Percentiles rank a stretch among this genome's conserved stretches.
These are phyloP conservation scores for Chelonoidis abingdonii DNA, from an alignment of 2,113 vertebrate genomes.

Conservation along the genomic window DNA sequence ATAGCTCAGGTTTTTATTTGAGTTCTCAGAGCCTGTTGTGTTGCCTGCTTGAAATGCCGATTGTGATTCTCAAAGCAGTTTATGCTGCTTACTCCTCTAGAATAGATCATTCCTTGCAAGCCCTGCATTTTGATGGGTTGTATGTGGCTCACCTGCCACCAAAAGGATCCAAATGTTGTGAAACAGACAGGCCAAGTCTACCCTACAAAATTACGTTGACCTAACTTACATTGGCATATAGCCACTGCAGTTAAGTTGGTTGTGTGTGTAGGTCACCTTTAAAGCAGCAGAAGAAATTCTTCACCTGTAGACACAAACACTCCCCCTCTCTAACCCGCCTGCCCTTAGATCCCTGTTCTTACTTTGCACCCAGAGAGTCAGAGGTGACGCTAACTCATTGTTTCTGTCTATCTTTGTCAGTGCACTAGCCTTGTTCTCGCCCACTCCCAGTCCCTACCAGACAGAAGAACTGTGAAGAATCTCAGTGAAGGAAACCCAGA, in stretches of 20 bases:
- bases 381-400: not conserved
- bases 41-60: slow-evolving; percentile 70
- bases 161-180: not conserved
- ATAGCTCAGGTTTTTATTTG: slow-evolving; percentile 53
- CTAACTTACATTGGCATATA: not conserved
- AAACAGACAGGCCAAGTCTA: not conserved
- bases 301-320: not conserved
- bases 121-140: not conserved
- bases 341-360: not conserved
- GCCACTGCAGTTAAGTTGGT: not conserved
- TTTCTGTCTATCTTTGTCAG: not conserved
- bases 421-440: not conserved
- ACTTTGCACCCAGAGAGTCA: not conserved
- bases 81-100: slow-evolving; percentile 43
- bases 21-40: slow-evolving; percentile 56
- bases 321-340: fast-evolving
- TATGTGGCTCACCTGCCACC: slow-evolving; percentile 21
- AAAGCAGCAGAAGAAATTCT: slow-evolving; percentile 11
- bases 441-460: not conserved
- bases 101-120: slow-evolving; percentile 25
- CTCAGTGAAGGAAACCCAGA: not conserved
- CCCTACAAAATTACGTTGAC: not conserved
- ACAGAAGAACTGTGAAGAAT: slow-evolving; percentile 6
- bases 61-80: slow-evolving; percentile 60
- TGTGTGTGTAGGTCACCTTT: not conserved